phyloP scores from a whole-genome alignment of 2,797 vertebrate genomes.

The Lemur catta region DNA sequence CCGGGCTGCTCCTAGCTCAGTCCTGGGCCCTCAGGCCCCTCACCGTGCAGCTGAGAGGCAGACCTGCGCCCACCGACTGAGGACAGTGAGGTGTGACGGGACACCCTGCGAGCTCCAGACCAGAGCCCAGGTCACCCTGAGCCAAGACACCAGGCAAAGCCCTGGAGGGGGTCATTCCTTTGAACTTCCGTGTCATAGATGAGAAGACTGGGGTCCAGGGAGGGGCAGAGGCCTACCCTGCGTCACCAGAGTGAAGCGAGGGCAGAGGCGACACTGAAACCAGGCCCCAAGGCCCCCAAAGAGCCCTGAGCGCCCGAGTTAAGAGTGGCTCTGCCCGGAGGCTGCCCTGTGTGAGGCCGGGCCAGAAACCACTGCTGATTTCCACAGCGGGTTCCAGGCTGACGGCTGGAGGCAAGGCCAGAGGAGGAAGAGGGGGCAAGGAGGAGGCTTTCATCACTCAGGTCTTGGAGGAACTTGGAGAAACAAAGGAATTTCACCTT shows the following conservation, averaged over 20 bases:
- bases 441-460: neutral
- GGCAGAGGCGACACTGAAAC: neutral
- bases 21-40: neutral
- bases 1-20: neutral
- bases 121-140: neutral
- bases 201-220: neutral
- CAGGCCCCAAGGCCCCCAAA: neutral
- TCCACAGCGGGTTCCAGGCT: neutral
- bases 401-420: neutral
- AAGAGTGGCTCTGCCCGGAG: neutral
- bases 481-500: constrained; percentile 54
- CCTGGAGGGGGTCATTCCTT: neutral
- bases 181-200: neutral
- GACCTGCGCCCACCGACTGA: neutral
- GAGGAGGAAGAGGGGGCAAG: neutral
- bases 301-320: neutral
- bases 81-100: too few relatives aligned
- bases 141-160: neutral
- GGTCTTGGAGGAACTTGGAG: neutral
- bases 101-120: neutral
- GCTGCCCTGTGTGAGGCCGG: neutral
- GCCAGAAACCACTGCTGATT: too few relatives aligned
- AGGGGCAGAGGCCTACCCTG: neutral
- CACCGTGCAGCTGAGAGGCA: neutral
- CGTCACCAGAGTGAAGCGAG: neutral